These are phyloP conservation scores for Diorhabda sublineata DNA, from an alignment of 1,140 invertebrate genomes.

Conservation along the genomic window DNA sequence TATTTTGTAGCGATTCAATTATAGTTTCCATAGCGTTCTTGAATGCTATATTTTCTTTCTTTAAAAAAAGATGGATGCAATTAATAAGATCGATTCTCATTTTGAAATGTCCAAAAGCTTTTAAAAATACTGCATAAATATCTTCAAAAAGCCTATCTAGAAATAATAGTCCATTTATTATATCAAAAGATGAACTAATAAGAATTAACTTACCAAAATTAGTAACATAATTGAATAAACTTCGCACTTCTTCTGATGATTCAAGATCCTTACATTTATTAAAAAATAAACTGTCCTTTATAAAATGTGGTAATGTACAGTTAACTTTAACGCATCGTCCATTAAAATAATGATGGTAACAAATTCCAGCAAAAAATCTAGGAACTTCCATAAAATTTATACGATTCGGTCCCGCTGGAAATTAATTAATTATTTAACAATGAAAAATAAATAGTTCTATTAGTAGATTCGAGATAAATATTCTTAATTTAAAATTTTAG, in stretches of 20 bases:
- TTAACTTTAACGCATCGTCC: not conserved
- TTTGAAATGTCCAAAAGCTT: slow-evolving; percentile 8
- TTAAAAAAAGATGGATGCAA: slow-evolving; percentile 5
- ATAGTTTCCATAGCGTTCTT: not conserved
- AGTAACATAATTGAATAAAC: too few species aligned
- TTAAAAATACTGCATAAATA: slow-evolving; percentile 6
- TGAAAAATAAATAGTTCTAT: too few species aligned
- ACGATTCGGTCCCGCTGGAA: not conserved
- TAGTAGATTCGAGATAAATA: too few species aligned
- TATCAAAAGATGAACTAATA: too few species aligned
- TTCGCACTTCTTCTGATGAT: too few species aligned
- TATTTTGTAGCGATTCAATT: slow-evolving; percentile 1
- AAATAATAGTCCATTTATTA: not conserved
- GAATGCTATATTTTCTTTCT: not conserved
- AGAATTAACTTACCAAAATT: too few species aligned
- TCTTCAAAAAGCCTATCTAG: slow-evolving; percentile 8
- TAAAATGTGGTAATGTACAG: slow-evolving; percentile 1
- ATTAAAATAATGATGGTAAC: slow-evolving; percentile 6
- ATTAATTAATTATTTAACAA: too few species aligned
- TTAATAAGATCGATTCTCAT: slow-evolving; percentile 6
- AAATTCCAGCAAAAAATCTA: slow-evolving; percentile 4
- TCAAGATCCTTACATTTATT: not conserved
- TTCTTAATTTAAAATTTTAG: too few species aligned
- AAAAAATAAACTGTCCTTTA: not conserved
- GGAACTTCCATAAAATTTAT: slow-evolving; percentile 6